Percentiles rank a stretch among this genome's conserved stretches.
Evolutionary conservation across 23 tunicate genomes (phyloP).

Genomic region (Phallusia fumigata): DNA sequence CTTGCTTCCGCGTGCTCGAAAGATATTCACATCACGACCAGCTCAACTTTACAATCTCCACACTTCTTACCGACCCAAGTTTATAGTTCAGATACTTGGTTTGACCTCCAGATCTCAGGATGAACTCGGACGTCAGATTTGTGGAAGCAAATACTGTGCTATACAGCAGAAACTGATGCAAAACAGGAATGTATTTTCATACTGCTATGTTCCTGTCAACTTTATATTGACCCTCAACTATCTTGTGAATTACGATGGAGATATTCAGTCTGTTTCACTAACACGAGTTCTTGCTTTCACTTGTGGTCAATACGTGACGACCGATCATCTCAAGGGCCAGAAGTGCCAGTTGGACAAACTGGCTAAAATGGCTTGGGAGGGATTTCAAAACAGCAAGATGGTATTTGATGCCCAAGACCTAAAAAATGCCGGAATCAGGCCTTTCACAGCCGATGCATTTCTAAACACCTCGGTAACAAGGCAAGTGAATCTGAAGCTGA

Average conservation of each 20-base stretch:
- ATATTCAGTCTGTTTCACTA: not conserved
- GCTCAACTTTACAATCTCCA: not conserved
- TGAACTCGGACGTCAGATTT: slow-evolving; percentile 4
- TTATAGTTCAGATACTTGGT: not conserved
- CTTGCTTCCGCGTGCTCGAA: not conserved
- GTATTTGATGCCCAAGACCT: not conserved
- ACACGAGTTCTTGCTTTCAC: not conserved
- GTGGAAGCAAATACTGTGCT: not conserved
- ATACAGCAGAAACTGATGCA: not conserved
- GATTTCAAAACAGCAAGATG: not conserved
- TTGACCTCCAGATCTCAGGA: not conserved
- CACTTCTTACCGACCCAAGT: not conserved
- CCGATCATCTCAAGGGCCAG: not conserved
- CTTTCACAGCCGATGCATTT: not conserved
- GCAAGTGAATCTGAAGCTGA: too few species aligned
- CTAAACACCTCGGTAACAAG: not conserved
- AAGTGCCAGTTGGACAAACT: not conserved
- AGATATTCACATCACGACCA: slow-evolving; percentile 1
- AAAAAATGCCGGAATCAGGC: not conserved
- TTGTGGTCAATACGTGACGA: not conserved
- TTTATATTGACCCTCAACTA: not conserved
- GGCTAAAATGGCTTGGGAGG: slow-evolving; percentile 1
- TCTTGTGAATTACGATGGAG: not conserved
- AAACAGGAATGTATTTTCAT: not conserved
- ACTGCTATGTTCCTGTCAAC: not conserved